Conservation (phyloP, 2,888 invertebrate species). For the Halictus quadricinctus region DNA sequence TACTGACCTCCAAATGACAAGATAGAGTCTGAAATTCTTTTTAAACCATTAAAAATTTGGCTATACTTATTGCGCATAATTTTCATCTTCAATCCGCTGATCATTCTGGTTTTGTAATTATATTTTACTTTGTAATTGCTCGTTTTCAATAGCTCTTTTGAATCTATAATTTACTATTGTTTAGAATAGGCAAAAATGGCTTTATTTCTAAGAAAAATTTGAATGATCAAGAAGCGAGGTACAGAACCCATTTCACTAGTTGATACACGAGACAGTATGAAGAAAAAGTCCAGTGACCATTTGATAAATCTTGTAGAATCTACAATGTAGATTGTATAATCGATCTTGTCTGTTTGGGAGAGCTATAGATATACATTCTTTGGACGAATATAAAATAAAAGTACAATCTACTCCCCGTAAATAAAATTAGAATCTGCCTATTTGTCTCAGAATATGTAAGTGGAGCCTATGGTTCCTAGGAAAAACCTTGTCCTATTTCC, state of each 20-base stretch:
- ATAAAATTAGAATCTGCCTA: no score
- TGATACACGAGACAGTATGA: neutral
- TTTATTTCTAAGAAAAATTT: neutral
- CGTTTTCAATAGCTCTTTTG: neutral
- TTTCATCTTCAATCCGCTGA: no score
- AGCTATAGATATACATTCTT: slow-evolving; percentile 12
- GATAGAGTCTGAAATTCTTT: no score
- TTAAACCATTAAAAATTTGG: no score
- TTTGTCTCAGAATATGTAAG: no score
- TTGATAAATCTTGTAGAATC: no score
- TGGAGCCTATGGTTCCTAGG: no score
- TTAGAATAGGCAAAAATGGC: neutral
- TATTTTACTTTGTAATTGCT: neutral
- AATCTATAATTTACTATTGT: neutral
- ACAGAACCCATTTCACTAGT: neutral
- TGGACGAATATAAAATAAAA: slow-evolving; percentile 2
- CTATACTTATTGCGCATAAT: no score
- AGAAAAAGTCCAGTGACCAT: no score
- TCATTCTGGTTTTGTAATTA: neutral
- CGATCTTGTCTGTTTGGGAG: neutral
- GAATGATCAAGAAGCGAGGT: neutral
- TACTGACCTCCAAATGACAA: no score
- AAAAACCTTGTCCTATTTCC: neutral
- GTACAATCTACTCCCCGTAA: no score
- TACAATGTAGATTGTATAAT: neutral